These are phyloP conservation scores for Corythaeola cristata DNA, from an alignment of 2,113 vertebrate species.

Conservation along the genomic window DNA sequence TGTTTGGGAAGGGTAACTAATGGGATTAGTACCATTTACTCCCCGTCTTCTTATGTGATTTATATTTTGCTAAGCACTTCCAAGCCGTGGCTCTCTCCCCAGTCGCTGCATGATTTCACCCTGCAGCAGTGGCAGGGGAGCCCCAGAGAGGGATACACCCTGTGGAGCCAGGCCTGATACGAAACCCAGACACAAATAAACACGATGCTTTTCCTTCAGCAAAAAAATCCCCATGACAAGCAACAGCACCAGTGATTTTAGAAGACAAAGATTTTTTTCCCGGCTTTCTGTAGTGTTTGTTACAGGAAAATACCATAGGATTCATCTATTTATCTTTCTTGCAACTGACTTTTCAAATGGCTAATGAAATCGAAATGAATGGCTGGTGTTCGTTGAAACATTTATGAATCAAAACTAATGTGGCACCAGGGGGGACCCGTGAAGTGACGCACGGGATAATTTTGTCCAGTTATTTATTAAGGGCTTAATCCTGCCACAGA, in stretches of 20 bases:
- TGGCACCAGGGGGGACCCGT: fast-evolving
- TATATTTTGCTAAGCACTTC: neutral
- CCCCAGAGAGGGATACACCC: neutral
- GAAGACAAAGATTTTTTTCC: neutral
- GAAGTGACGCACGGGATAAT: neutral
- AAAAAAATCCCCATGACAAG: neutral
- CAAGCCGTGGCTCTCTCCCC: fast-evolving
- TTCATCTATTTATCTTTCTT: neutral
- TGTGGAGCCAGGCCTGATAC: neutral
- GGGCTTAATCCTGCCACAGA: neutral
- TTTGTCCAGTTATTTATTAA: neutral
- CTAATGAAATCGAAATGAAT: constrained; percentile 20
- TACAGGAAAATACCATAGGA: neutral
- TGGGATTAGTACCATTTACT: neutral
- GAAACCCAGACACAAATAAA: neutral
- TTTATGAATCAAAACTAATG: neutral
- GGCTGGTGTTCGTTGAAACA: neutral
- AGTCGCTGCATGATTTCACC: neutral
- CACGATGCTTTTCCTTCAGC: neutral
- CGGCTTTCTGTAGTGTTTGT: neutral
- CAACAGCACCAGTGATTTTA: neutral
- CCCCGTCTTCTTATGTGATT: neutral
- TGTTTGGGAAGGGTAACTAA: neutral
- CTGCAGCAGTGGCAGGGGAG: neutral
- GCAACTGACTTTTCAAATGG: neutral